phyloP scores from a whole-genome alignment of 2,888 invertebrate species.

The Caenorhabditis imperialis region DNA sequence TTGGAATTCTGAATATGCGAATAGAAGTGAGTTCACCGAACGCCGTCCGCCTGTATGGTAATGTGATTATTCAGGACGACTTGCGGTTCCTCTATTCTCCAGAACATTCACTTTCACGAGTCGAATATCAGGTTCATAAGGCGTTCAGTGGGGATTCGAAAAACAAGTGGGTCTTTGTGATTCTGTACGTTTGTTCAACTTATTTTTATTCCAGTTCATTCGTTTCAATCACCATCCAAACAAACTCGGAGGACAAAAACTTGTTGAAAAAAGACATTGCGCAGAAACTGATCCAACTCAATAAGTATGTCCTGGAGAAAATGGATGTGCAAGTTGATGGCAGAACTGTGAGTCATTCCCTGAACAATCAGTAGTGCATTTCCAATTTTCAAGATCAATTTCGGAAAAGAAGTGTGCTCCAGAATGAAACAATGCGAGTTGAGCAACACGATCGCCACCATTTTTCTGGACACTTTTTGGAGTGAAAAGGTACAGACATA shows the following conservation, averaged over 20 bases:
- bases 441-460: constrained; percentile 73
- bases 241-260: constrained; percentile 66
- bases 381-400: constrained; percentile 56
- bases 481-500: constrained; percentile 69
- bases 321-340: constrained; percentile 72
- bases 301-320: constrained; percentile 73
- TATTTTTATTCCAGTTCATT: constrained; percentile 67
- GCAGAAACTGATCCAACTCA: constrained; percentile 60
- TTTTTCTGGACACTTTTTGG: constrained; percentile 75
- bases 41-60: background rate
- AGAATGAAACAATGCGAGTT: constrained; percentile 70
- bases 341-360: constrained; percentile 32
- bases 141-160: constrained; percentile 76
- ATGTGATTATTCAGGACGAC: constrained; percentile 71
- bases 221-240: constrained; percentile 74
- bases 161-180: constrained; percentile 65
- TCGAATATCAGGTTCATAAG: constrained; percentile 76
- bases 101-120: constrained; percentile 72
- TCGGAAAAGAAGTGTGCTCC: constrained; percentile 74
- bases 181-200: constrained; percentile 2
- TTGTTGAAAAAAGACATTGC: constrained; percentile 63
- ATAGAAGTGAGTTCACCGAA: constrained; percentile 65
- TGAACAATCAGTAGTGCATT: no score
- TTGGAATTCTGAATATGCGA: constrained; percentile 71
- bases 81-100: constrained; percentile 77